A percentile compares a stretch with the other conserved stretches of the same genome.
Conservation (phyloP, 2,888 invertebrate genomes). For the Trichopoda pennipes region DNA sequence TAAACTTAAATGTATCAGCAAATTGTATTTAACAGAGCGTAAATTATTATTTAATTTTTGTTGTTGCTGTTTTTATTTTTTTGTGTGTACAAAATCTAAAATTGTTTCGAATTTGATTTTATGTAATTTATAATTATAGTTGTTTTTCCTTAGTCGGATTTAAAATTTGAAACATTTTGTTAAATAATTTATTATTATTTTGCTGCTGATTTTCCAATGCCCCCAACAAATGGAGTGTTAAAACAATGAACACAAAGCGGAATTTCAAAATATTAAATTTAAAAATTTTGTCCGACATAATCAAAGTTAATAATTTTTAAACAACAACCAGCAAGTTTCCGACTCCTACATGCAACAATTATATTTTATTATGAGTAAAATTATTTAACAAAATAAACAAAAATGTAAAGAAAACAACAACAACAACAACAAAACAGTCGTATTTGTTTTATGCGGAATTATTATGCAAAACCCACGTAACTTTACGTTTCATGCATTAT, state of each 20-base stretch:
- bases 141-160: constrained; percentile 49
- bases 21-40: constrained; percentile 70
- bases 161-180: constrained; percentile 7
- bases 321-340: not conserved
- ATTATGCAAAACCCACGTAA: constrained; percentile 59
- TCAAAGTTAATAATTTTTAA: not conserved
- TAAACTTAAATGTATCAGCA: constrained; percentile 57
- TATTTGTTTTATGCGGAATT: constrained; percentile 2
- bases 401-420: not conserved
- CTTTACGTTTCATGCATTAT: constrained; percentile 37
- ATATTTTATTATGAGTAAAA: constrained; percentile 33
- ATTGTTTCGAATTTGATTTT: constrained; percentile 47
- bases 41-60: constrained; percentile 68
- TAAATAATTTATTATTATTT: not conserved
- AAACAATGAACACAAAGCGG: not conserved
- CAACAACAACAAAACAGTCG: no score
- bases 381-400: constrained; percentile 30
- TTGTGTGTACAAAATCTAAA: constrained; percentile 2
- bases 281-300: no score
- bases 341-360: constrained; percentile 43
- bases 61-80: constrained; percentile 33
- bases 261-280: no score
- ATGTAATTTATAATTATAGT: constrained; percentile 55
- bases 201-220: constrained; percentile 13
- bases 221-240: not conserved